These are phyloP conservation scores for Xylota segnis DNA, from an alignment of 2,888 invertebrate species.

Conservation along the genomic window DNA sequence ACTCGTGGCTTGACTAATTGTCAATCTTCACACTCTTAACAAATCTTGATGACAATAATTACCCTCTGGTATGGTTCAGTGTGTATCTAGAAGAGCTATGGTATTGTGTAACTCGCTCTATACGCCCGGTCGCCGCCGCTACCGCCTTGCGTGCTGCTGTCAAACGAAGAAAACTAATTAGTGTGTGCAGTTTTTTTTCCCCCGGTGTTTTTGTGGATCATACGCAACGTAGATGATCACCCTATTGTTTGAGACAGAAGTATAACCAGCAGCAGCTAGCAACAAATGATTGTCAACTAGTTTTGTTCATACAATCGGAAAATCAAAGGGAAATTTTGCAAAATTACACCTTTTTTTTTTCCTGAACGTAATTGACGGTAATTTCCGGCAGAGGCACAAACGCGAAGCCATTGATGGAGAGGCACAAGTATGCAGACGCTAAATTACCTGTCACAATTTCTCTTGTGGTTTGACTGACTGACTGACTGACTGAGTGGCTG, in stretches of 20 bases:
- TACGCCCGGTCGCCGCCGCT: slow-evolving; percentile 2
- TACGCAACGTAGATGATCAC: slow-evolving; percentile 42
- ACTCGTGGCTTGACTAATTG: neutral
- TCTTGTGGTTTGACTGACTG: slow-evolving; percentile 22
- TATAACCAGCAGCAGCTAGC: slow-evolving; percentile 3
- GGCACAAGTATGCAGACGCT: slow-evolving; percentile 15
- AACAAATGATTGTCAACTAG: slow-evolving; percentile 54
- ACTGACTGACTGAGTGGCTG: slow-evolving; percentile 18
- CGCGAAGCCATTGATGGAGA: slow-evolving; percentile 22
- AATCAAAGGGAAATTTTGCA: slow-evolving; percentile 43
- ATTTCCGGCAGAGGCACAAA: slow-evolving; percentile 55
- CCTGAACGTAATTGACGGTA: slow-evolving; percentile 62
- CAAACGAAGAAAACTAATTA: slow-evolving; percentile 51
- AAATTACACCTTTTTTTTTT: slow-evolving; percentile 45
- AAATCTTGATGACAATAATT: slow-evolving; percentile 13
- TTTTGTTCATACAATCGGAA: slow-evolving; percentile 22
- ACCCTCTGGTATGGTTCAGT: neutral
- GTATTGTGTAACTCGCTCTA: slow-evolving; percentile 49
- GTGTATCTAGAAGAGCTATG: neutral
- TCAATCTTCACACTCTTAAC: slow-evolving; percentile 13
- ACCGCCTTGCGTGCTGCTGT: slow-evolving; percentile 41
- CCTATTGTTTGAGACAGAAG: slow-evolving; percentile 23
- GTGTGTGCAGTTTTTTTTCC: slow-evolving; percentile 27
- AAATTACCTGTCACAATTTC: slow-evolving; percentile 58
- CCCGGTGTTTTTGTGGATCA: slow-evolving; percentile 8